Conservation (phyloP, 2,797 vertebrate species). For the Hephaestus fuliginosus region DNA sequence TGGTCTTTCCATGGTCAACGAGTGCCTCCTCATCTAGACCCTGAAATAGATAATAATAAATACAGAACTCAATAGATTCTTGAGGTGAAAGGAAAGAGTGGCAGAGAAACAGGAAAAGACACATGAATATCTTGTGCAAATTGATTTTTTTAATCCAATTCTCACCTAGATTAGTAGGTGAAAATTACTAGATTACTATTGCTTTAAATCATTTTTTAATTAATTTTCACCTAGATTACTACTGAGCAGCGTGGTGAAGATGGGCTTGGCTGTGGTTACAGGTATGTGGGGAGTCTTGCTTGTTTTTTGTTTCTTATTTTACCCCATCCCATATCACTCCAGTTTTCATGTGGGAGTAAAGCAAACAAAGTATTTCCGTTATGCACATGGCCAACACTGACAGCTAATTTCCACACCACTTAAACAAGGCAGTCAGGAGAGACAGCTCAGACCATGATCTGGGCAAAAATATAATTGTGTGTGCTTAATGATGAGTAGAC, state of each 20-base stretch:
- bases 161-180: neutral
- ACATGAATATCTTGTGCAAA: neutral
- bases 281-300: neutral
- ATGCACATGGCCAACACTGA: neutral
- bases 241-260: neutral
- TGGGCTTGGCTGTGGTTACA: slow-evolving; percentile 13
- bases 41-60: slow-evolving; percentile 70
- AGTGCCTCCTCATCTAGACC: slow-evolving; percentile 97
- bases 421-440: slow-evolving; percentile 19
- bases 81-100: neutral
- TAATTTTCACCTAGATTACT: neutral
- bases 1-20: slow-evolving; percentile 96
- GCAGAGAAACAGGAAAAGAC: neutral
- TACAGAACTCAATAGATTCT: too few relatives aligned
- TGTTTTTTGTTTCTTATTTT: neutral
- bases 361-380: neutral
- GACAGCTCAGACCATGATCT: slow-evolving; percentile 2
- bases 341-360: neutral
- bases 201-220: neutral
- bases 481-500: neutral
- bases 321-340: neutral
- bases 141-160: neutral
- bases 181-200: too few relatives aligned
- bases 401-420: neutral
- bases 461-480: slow-evolving; percentile 2